Evolutionary conservation across 2,888 invertebrate species (phyloP).

Genomic region (Epiblema foenella): DNA sequence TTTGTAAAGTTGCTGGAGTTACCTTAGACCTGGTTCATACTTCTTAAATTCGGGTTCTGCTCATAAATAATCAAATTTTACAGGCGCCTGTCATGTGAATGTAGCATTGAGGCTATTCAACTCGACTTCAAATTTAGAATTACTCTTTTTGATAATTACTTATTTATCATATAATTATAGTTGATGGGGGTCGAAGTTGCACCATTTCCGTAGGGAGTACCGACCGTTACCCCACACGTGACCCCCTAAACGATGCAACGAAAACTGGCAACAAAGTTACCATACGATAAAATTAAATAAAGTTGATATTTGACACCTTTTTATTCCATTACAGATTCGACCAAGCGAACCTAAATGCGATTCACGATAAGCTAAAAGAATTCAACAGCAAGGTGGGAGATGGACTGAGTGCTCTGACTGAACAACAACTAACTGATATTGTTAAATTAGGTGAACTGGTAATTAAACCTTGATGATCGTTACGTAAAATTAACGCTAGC

Average conservation of each 20-base stretch:
- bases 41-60: too few species aligned
- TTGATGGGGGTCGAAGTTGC: too few species aligned
- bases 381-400: conserved; percentile 88
- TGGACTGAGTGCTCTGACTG: conserved; percentile 79
- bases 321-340: conserved; percentile 87
- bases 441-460: conserved; percentile 86
- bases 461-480: conserved; percentile 49
- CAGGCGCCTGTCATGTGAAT: too few species aligned
- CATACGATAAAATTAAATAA: too few species aligned
- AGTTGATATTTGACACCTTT: neutral
- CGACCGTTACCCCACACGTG: too few species aligned
- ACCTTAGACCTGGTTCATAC: too few species aligned
- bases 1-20: too few species aligned
- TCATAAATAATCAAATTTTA: neutral
- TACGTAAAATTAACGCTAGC: too few species aligned
- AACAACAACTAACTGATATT: conserved; percentile 85
- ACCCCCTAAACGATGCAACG: too few species aligned
- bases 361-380: conserved; percentile 90
- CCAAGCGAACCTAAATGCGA: conserved; percentile 89
- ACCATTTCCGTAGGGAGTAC: too few species aligned
- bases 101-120: neutral
- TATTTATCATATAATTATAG: neutral
- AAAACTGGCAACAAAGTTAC: too few species aligned
- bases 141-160: neutral
- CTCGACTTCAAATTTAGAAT: neutral